A percentile compares a stretch with the other conserved stretches of the same genome.
phyloP scores from a whole-genome alignment of 92 coral and sea anemone genomes.

The Anthopleura xanthogrammica region DNA sequence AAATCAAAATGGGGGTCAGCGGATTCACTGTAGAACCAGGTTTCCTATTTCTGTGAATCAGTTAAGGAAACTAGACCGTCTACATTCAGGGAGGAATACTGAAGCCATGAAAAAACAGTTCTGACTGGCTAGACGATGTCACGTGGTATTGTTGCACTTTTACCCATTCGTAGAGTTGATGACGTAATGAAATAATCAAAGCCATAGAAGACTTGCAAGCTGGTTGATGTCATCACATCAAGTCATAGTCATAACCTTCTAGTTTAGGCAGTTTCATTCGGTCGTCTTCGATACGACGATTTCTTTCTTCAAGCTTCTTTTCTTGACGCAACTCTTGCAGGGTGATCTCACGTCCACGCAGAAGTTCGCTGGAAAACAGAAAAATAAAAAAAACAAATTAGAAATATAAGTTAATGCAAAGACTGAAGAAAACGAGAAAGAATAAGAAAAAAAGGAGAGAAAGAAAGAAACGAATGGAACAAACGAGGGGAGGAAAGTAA shows the following conservation, averaged over 20 bases:
- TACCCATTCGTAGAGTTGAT: not conserved
- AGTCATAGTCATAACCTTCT: slow-evolving; percentile 87
- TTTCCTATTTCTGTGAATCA: too few relatives aligned
- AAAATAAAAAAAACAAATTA: too few relatives aligned
- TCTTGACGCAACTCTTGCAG: slow-evolving; percentile 83
- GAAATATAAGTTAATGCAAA: too few relatives aligned
- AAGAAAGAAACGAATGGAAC: not conserved
- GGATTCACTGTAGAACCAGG: too few relatives aligned
- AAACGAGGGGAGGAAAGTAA: not conserved
- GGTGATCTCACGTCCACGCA: slow-evolving; percentile 94
- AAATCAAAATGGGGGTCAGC: too few relatives aligned
- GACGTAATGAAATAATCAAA: too few relatives aligned
- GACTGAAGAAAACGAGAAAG: not conserved
- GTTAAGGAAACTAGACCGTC: too few relatives aligned
- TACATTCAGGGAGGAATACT: too few relatives aligned
- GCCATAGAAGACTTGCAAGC: not conserved
- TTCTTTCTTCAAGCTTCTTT: slow-evolving; percentile 80
- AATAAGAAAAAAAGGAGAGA: too few relatives aligned
- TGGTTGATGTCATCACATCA: slow-evolving; percentile 47
- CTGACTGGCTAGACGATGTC: not conserved
- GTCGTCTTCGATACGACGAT: slow-evolving; percentile 70
- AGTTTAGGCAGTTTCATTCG: slow-evolving; percentile 88
- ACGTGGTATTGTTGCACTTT: not conserved
- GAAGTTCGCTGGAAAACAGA: slow-evolving; percentile 60
- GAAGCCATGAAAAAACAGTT: too few relatives aligned